Percentiles rank a stretch among this genome's conserved stretches.
phyloP scores from a whole-genome alignment of 2,113 vertebrate genomes.

The Phrynosoma platyrhinos region DNA sequence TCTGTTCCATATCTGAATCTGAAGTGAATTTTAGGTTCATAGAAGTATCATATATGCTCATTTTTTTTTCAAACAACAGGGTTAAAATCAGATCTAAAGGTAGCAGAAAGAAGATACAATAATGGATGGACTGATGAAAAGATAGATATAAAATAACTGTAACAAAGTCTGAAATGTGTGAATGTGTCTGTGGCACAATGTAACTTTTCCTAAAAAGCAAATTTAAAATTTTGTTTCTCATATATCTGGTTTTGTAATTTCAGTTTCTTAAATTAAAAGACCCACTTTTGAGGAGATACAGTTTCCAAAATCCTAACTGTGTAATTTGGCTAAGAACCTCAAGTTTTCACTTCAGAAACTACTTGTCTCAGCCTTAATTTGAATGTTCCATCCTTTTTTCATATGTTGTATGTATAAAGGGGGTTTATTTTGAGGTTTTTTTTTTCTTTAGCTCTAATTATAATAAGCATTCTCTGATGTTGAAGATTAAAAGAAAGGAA shows the following conservation, averaged over 20 bases:
- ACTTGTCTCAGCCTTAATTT: not conserved
- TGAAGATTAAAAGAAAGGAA: conserved; percentile 21
- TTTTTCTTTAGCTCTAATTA: not conserved
- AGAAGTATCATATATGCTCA: not conserved
- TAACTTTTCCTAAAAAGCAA: not conserved
- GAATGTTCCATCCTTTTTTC: not conserved
- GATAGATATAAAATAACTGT: not conserved
- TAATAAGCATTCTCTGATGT: conserved; percentile 15
- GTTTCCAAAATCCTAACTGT: not conserved
- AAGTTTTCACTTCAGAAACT: not conserved
- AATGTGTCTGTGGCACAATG: not conserved
- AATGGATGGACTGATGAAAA: too few species aligned
- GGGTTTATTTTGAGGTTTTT: not conserved
- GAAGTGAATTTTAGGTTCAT: not conserved
- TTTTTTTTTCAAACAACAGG: not conserved
- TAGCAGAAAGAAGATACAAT: not conserved
- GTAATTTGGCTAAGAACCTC: not conserved
- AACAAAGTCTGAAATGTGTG: not conserved
- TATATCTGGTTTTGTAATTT: not conserved
- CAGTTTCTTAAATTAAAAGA: not conserved
- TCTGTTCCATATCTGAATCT: not conserved
- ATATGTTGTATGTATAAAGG: not conserved
- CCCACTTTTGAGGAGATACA: not conserved
- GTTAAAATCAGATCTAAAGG: not conserved
- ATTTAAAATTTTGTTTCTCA: not conserved